A percentile compares a stretch with the other conserved stretches of the same genome.
Conservation (phyloP, 2,888 invertebrate genomes). For the Rutpela maculata region DNA sequence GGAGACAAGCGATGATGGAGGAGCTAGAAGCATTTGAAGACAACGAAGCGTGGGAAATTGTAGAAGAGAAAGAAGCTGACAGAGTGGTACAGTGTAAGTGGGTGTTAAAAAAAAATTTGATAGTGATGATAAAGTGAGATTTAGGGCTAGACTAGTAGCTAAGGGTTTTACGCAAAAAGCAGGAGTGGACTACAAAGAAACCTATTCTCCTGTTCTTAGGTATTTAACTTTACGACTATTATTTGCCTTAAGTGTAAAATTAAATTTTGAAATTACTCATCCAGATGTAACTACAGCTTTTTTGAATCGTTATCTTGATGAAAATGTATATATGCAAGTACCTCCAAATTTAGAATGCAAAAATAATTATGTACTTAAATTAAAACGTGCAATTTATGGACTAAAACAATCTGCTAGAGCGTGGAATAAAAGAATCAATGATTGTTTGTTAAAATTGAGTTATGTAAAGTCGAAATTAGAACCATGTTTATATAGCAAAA, state of each 20-base stretch:
- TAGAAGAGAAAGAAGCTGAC: too few species aligned
- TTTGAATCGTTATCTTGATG: constrained; percentile 46
- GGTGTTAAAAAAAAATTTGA: too few species aligned
- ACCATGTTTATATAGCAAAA: constrained; percentile 35
- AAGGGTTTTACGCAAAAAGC: too few species aligned
- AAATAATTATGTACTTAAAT: constrained; percentile 25
- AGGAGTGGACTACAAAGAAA: too few species aligned
- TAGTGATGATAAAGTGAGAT: constrained; percentile 49
- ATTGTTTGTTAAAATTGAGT: constrained; percentile 17
- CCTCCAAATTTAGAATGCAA: background rate
- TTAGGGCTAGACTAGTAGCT: constrained; percentile 53
- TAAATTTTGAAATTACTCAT: too few species aligned
- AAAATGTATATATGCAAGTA: constrained; percentile 45
- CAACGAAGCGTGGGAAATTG: too few species aligned
- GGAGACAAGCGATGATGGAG: too few species aligned
- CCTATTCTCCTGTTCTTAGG: too few species aligned
- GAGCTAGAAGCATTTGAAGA: too few species aligned
- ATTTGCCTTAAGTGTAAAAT: too few species aligned
- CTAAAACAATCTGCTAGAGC: constrained; percentile 45
- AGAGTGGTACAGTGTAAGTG: too few species aligned
- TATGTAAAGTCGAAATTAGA: constrained; percentile 40
- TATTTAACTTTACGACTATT: too few species aligned
- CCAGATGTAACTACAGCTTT: constrained; percentile 47
- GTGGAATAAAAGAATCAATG: constrained; percentile 46
- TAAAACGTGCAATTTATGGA: constrained; percentile 42